Evolutionary conservation across 2,797 vertebrate species (phyloP), one percentile per base, ranked within the genome.

Genomic region (Eupleurogrammus muticus): DNA sequence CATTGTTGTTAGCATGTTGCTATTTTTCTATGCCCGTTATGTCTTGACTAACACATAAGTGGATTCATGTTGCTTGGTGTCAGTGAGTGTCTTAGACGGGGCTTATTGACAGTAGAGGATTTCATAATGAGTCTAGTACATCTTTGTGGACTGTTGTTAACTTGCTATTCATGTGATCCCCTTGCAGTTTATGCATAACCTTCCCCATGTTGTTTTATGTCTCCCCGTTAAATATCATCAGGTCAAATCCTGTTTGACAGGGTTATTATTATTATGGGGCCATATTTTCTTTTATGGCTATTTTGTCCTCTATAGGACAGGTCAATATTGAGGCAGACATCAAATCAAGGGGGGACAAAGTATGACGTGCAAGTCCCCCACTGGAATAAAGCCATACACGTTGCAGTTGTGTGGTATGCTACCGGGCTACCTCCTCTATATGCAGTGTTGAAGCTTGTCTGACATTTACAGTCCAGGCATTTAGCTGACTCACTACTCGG

Each of bases 391-490:
- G 40, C 16, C 40, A 44, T n/a, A 16, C 14, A 44, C 40, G 1
- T 44, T 42, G 38, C 4, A 14, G 38, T 42, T 7, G 40, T 16
- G 40, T 17, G 40, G 16, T 44, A 44, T 44, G 40, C 16, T 42
- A 42, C 16, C 16, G 16, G 40, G 40, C 13, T 13, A 13, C 14
- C 5, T 6, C 40, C 40, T 17, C 40, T 44, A 10, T 17, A 16
- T 19, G 36, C 12, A 2, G 9, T 1, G 28, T 50, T 8, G 2
- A 60, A 49, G 49, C 44, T 24, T 28, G 46, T 42, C 16, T 59
- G 34, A 48, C 47, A 23, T 70, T 73, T 40, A 53, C 47, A 60
- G 48, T n/a, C 65, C 14, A 42, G 64, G 12, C 28, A 47, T 75
- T 62, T 23, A 17, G n/a, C 34, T 47, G 57, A 73, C 35, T 67